Base-by-base conservation (phyloP, 2,113 vertebrate genomes). In the Clupea harengus region DNA sequence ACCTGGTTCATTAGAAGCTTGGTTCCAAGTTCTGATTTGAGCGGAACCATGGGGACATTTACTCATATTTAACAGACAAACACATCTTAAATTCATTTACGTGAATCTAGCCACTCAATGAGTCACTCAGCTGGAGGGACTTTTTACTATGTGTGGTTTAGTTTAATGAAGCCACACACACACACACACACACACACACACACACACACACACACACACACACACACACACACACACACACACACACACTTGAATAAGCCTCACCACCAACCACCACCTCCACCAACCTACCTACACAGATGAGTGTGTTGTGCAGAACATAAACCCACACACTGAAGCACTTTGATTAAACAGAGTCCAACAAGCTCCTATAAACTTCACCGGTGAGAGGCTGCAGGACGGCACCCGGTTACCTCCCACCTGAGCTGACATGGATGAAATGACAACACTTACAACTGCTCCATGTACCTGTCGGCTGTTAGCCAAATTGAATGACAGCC, bases 31-130 rank as follows among this genome's bases (percentile, higher is more conserved):
- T 32, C 32, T 10, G 64, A 72, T 72, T 10, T 39, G 39, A 39
- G 39, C 39, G 2, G 39, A 39, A 39, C 39, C 39, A 39, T 39
- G 39, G 39, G 39, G 39, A 64, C 18, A 47, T 83, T 67, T 32
- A 72, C n/a, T 72, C 9, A 72, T 25, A 25, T 72, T 28, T 72
- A 32, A 8, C 64, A 72, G 6, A 72, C 64, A 72, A 72, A 28
- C 22, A 72, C 52, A 86, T 47, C 25, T 80, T 86, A 39, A 87
- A 86, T 75, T 81, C 49, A 25, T 64, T 86, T 78, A 85, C 81
- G 83, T 44, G 86, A 85, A 86, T 18, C 45, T 28, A 84, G 86
- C 87, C 84, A 22, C 87, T 75, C 84, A 90, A 83, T 91, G 54
- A 81, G 49, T 54, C 54, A 82, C 82, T 87, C 85, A 81, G 87